Percentiles rank a stretch among this genome's conserved stretches.
Conservation (phyloP, 2,888 invertebrate species). For the Cremastobaeus sp. region DNA sequence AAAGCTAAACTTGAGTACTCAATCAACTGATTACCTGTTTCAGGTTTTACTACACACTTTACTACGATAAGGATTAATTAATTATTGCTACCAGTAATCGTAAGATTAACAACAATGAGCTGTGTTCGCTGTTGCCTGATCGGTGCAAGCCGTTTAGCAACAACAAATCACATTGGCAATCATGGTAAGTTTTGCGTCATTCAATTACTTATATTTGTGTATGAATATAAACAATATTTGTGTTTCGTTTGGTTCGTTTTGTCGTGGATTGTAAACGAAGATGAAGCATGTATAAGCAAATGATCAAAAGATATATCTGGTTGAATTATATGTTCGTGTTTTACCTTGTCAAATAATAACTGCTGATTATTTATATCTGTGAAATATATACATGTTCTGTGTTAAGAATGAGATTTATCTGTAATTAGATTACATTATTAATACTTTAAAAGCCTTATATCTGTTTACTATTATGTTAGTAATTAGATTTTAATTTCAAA, state of each 20-base stretch:
- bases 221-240: conserved; percentile 17
- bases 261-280: too few species aligned
- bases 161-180: conserved; percentile 73
- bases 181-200: conserved; percentile 70
- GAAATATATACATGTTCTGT: not conserved
- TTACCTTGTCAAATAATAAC: conserved; percentile 9
- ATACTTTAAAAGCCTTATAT: too few species aligned
- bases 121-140: conserved; percentile 76
- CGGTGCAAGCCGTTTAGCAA: conserved; percentile 73
- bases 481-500: too few species aligned
- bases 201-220: conserved; percentile 30
- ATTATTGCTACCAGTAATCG: too few species aligned
- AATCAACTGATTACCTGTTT: not conserved
- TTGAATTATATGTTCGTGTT: conserved; percentile 8
- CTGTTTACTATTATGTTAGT: too few species aligned
- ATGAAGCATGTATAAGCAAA: too few species aligned
- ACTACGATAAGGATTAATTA: conserved; percentile 19
- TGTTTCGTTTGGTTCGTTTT: too few species aligned
- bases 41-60: not conserved
- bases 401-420: too few species aligned
- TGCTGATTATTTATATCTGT: conserved; percentile 6
- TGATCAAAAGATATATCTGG: too few species aligned
- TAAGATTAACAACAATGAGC: conserved; percentile 69
- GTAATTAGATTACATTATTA: too few species aligned
- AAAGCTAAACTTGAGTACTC: not conserved